Evolutionary conservation across 1,140 invertebrate species (phyloP), one percentile per base, ranked within the genome.

Genomic region (Marisa cornuarietis): DNA sequence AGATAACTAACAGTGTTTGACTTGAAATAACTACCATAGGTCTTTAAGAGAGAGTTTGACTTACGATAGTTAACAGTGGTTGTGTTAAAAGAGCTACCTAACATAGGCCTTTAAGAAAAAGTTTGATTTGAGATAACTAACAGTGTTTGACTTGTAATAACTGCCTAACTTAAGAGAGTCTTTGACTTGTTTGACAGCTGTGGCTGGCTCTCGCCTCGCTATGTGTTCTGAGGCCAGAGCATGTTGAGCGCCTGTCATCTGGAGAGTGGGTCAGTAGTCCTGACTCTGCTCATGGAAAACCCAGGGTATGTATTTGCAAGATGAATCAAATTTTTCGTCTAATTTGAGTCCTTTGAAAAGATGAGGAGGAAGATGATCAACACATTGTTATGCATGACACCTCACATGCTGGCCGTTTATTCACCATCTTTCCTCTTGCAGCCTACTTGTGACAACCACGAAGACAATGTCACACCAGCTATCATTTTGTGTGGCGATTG

Each of bases 181-280:
- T 68, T 71, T 80, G 65, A 31, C 65, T 61, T 83, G 72, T 77
- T 62, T 81, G 83, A 18, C 79, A 90, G 24, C 91, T 98, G 14
- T 99, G 98, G 98, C 89, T 99, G 71, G 95, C 97, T 0, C 91
- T 99, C 52, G 96, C 97, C 54, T 96, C 98, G 0, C 93, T 99
- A 0, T 98, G 97, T 91, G 96, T 99, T 7, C 92, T 98, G 51
- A 95, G 98, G 86, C 94, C 95, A 61, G 96, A 98, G 82, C 96
- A 98, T 88, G 96, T 97, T 0, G 96, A 98, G 85, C 93, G 95
- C 81, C 90, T 96, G 1, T 95, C 95, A 5, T 94, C 94, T 10
- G 93, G 93, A 68, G 94, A 95, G 87, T 95, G 94, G 93, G 93
- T 92, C 74, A 88, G 90, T 71, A 93, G 93, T 65, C 89, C 89